phyloP scores from a whole-genome alignment of 2,888 invertebrate species.

The Liposcelis brunnea region DNA sequence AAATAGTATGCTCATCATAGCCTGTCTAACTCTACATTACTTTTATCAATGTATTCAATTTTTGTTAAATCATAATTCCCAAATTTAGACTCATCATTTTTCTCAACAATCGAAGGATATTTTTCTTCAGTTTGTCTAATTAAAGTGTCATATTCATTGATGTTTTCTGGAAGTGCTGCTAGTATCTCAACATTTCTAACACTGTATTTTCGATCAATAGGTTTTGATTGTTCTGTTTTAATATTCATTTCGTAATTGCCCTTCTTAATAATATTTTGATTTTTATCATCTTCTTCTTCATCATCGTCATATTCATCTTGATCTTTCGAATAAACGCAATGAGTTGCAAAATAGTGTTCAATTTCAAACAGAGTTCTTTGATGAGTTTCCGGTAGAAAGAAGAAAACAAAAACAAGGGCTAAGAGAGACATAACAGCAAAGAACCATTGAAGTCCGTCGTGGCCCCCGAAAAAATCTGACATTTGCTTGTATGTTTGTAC shows the following conservation, averaged over 20 bases:
- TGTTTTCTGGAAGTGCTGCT: background rate
- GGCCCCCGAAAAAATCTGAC: slow-evolving; percentile 25
- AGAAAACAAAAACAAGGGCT: slow-evolving; percentile 26
- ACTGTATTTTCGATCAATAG: background rate
- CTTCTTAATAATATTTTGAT: background rate
- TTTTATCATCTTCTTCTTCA: slow-evolving; percentile 18
- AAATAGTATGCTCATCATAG: too few species aligned
- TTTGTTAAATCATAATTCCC: background rate
- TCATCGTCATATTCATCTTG: slow-evolving; percentile 18
- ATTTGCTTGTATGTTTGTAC: slow-evolving; percentile 31
- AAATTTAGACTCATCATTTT: background rate
- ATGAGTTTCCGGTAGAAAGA: slow-evolving; percentile 32
- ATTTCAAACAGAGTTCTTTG: slow-evolving; percentile 30
- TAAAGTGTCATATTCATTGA: slow-evolving; percentile 6
- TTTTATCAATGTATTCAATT: slow-evolving; percentile 3
- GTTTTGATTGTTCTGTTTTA: background rate
- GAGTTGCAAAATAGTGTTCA: slow-evolving; percentile 27
- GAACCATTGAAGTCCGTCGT: slow-evolving; percentile 14
- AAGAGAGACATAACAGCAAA: slow-evolving; percentile 14
- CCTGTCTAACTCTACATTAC: background rate
- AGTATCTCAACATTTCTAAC: background rate
- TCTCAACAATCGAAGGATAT: background rate
- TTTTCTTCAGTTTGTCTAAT: background rate
- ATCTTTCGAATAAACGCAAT: slow-evolving; percentile 4
- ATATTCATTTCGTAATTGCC: background rate